Evolutionary conservation across 2,888 invertebrate genomes (phyloP).

Genomic region (Blastobasis lacticolella): DNA sequence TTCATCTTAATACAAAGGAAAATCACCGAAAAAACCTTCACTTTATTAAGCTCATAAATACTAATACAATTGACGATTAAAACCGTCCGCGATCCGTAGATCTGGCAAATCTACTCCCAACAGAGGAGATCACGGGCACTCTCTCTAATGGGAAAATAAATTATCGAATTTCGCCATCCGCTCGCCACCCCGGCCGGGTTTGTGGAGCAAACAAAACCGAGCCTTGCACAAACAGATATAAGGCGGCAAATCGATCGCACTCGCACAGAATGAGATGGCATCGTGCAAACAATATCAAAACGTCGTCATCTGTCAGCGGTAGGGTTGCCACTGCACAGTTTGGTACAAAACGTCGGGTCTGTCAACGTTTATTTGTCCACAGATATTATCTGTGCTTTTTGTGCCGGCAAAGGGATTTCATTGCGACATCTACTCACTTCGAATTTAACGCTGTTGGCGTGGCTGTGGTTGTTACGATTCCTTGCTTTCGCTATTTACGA

Average conservation of each 20-base stretch:
- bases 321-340: neutral
- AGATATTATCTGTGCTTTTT: neutral
- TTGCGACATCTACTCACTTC: too few species aligned
- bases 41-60: neutral
- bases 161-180: neutral
- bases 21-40: neutral
- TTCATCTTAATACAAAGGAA: neutral
- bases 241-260: neutral
- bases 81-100: neutral
- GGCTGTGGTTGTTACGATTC: too few species aligned
- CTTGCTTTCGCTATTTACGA: too few species aligned
- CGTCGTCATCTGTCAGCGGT: neutral
- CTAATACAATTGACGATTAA: neutral
- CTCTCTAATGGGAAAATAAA: neutral
- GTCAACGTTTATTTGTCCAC: neutral
- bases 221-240: neutral
- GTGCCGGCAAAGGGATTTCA: too few species aligned
- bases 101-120: neutral
- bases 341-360: neutral
- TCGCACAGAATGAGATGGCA: neutral
- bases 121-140: neutral
- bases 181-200: neutral
- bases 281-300: conserved; percentile 2
- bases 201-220: neutral
- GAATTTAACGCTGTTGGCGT: too few species aligned